Evolutionary conservation across 2,797 vertebrate genomes (phyloP), one percentile per base, ranked within the genome.

Genomic region (Pangasius krempfi): DNA sequence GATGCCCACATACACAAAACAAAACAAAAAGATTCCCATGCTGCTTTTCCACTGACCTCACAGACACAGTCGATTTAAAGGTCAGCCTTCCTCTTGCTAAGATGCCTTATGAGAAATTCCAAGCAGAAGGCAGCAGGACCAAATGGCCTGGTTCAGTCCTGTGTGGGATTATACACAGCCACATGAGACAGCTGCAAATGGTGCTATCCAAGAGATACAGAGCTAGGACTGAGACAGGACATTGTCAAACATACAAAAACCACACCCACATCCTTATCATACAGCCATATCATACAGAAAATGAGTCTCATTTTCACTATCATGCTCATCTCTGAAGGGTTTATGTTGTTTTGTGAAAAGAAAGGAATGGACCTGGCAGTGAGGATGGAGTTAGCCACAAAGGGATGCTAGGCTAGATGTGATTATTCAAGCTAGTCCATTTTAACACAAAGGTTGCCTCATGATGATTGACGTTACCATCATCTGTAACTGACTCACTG

Each of bases 171-270:
- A 62, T 58, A 80, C 37, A 72, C 40, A 47, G 72, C 25, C 25
- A 16, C 58, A 78, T 0, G 50, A 85, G 82, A 85, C 87, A 88
- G 72, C 82, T 88, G 87, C 44, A 37, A 56, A 60, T 30, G 22
- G 40, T 60, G 30, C 73, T 54, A 30, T 84, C 81, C 87, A 88
- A 54, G 22, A 54, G 20, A 78, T 54, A 76, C 87, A 83, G 44
- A 50, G 10, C 5, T n/a, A 58, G 33, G 25, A 25, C 33, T 58
- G 66, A 60, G 64, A 75, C 54, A 50, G 20, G 10, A 27, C 73
- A 22, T 14, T 40, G 44, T 14, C 40, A 25, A 76, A 30, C 75
- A 18, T 33, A 10, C 72, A 22, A 25, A 73, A 25, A 50, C 14
- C 37, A 16, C n/a, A 54, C 30, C 10, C 10, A 16, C 7, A 30